Conservation (phyloP, 2,113 vertebrate genomes). For the Merops nubicus region DNA sequence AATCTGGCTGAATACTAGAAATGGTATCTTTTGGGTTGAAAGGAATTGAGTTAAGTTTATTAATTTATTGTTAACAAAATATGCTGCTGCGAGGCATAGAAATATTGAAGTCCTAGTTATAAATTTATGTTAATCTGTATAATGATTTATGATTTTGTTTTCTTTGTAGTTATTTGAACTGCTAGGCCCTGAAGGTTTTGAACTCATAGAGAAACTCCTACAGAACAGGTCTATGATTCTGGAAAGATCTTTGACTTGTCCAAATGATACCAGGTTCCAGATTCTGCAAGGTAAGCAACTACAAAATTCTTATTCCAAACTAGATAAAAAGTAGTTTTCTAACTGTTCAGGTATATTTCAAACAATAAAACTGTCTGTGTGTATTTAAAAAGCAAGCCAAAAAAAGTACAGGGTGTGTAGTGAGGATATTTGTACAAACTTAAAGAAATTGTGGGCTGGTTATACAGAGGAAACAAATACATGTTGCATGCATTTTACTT, state of each 20-base stretch:
- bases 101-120: neutral
- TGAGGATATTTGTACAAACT: neutral
- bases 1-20: neutral
- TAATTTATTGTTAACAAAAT: neutral
- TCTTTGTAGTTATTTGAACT: conserved; percentile 90
- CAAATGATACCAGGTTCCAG: conserved; percentile 79
- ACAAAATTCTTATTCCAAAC: neutral
- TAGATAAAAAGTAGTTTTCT: neutral
- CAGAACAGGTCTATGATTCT: conserved; percentile 87
- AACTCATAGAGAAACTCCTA: conserved; percentile 92
- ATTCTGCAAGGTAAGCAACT: conserved; percentile 81
- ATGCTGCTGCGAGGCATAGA: neutral
- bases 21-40: neutral
- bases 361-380: neutral
- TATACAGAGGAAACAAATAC: neutral
- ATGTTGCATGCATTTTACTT: neutral
- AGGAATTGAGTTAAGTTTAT: neutral
- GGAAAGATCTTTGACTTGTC: conserved; percentile 78
- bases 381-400: neutral
- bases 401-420: neutral
- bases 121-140: neutral
- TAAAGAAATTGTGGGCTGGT: neutral
- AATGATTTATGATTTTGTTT: neutral
- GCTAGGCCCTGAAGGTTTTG: conserved; percentile 92
- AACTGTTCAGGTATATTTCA: neutral